Evolutionary conservation across 2,797 vertebrate species (phyloP), one percentile per base, ranked within the genome.

Genomic region (Clarias laeviceps): DNA sequence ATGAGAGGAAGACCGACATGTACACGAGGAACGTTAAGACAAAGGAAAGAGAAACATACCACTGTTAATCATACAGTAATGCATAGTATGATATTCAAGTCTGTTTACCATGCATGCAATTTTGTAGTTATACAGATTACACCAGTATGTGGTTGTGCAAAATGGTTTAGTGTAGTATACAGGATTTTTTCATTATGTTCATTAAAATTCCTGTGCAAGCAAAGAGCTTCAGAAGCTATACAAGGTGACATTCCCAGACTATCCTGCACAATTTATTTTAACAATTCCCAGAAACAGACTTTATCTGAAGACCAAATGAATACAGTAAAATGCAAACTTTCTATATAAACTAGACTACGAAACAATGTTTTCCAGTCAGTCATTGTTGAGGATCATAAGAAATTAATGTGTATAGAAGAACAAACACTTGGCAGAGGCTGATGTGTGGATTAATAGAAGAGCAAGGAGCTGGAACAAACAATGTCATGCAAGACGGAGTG

Each of bases 401-500:
- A n/a, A 29, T 20, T 29, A 32, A 65, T 45, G 0, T 0, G 4
- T 27, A 45, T 1, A 56, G 56, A 61, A 27, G 54, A 56, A 80
- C 5, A 62, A 61, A 40, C 24, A 79, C 56, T 83, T 29, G 20
- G 73, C 27, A 45, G 7, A 70, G 81, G n/a, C 56, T 81, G 59
- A 85, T 87, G 78, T 56, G 57, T 87, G 82, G 45, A 86, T 85
- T 87, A 69, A 85, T 69, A 61, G 34, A 37, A n/a, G 45, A 81
- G 86, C 74, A 64, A 37, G 56, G 61, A 64, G 59, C 74, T 40
- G 82, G 12, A 78, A 84, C 64, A 70, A 77, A 88, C 80, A 85
- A 78, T 24, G 84, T 86, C 88, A 89, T 50, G 73, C 65, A 82
- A 56, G n/a, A 61, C 32, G 27, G 24, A 80, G 87, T 84, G 88